Conservation (phyloP, 2,113 vertebrate species). For the Podiceps cristatus region DNA sequence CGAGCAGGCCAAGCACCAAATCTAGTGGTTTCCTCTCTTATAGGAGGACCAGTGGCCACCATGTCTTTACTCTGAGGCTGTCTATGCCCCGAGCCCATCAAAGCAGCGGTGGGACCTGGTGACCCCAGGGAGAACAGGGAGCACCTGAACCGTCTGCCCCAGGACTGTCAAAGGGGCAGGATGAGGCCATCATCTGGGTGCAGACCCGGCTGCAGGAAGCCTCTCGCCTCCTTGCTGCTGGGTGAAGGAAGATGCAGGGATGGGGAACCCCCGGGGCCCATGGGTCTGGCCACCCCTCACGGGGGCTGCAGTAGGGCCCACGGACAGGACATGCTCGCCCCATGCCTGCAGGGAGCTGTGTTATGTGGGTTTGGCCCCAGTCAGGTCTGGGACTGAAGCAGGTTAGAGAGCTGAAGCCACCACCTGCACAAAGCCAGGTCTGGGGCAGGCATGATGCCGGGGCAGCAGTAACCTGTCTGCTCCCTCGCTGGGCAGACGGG, state of each 20-base stretch:
- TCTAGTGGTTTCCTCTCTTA: neutral
- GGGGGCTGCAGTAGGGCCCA: neutral
- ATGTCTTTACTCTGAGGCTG: neutral
- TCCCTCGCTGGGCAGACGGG: accelerated
- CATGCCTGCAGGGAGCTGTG: neutral
- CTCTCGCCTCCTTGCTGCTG: neutral
- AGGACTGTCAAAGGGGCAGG: neutral
- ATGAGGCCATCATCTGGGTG: neutral
- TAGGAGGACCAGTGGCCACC: neutral
- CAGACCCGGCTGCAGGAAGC: accelerated
- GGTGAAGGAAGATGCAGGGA: neutral
- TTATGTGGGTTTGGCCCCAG: neutral
- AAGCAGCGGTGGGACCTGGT: neutral
- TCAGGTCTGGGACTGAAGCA: neutral
- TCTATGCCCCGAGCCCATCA: neutral
- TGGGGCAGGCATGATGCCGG: neutral
- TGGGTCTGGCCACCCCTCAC: neutral
- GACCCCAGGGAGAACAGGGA: neutral
- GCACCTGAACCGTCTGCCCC: accelerated
- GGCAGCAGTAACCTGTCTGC: neutral
- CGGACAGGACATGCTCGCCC: accelerated
- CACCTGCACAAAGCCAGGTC: neutral
- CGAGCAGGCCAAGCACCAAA: neutral
- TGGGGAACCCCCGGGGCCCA: neutral
- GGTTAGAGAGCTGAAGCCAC: neutral